These are phyloP conservation scores for Drosophila imparisetae DNA, from an alignment of 2,888 invertebrate genomes.

Conservation along the genomic window DNA sequence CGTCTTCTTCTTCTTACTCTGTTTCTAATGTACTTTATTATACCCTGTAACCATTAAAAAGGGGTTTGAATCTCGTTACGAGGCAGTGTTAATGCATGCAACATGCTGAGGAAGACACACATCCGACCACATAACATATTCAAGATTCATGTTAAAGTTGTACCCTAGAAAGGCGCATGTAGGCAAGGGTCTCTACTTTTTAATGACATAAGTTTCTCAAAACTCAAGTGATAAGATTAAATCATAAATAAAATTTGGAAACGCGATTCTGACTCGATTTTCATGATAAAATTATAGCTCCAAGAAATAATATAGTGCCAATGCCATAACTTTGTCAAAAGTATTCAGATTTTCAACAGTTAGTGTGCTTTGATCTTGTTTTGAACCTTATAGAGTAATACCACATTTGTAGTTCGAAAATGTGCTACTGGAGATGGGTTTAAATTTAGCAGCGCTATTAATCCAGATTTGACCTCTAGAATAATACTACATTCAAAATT, in stretches of 20 bases:
- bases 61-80: neutral
- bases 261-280: neutral
- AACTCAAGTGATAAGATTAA: neutral
- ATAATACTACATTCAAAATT: neutral
- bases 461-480: neutral
- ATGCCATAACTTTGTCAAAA: neutral
- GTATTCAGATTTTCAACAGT: neutral
- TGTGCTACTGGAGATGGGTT: neutral
- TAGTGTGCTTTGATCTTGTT: too few relatives aligned
- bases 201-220: too few relatives aligned
- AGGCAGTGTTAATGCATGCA: neutral
- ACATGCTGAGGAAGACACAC: neutral
- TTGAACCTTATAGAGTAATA: too few relatives aligned
- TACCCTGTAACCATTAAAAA: slow-evolving; percentile 7
- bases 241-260: neutral
- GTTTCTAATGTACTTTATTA: slow-evolving; percentile 32
- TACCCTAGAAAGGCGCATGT: neutral
- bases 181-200: too few relatives aligned
- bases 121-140: neutral
- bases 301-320: too few relatives aligned
- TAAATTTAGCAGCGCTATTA: too few relatives aligned
- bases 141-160: neutral
- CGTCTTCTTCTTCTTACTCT: slow-evolving; percentile 2
- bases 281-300: neutral
- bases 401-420: neutral